These are phyloP conservation scores for Campoletis sonorensis DNA, from an alignment of 1,140 invertebrate genomes.

Conservation along the genomic window DNA sequence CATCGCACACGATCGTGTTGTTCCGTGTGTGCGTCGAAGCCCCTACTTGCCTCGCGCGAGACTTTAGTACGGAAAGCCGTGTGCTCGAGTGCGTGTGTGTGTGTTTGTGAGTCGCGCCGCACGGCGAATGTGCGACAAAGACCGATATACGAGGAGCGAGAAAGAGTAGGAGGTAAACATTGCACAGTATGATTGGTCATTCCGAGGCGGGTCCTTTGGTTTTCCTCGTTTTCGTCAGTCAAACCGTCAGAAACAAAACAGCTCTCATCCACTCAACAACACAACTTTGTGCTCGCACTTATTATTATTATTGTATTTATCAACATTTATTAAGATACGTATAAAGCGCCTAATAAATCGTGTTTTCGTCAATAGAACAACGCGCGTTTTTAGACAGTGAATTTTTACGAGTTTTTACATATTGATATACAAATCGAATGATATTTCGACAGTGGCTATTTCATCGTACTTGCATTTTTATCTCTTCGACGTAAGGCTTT, in stretches of 20 bases:
- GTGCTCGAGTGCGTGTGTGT: too few relatives aligned
- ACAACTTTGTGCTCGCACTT: background rate
- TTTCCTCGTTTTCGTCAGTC: conserved; percentile 62
- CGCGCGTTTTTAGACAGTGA: background rate
- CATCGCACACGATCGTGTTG: background rate
- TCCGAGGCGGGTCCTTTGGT: conserved; percentile 72
- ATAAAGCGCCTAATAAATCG: background rate
- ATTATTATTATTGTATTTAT: background rate
- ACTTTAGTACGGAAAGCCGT: conserved; percentile 5
- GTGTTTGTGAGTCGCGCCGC: conserved; percentile 7
- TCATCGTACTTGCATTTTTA: too few relatives aligned
- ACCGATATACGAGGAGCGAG: conserved; percentile 47
- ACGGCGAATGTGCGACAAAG: conserved; percentile 31
- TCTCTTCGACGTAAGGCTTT: too few relatives aligned
- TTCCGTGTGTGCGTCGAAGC: background rate
- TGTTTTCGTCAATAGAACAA: background rate
- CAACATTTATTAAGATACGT: background rate
- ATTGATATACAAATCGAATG: background rate
- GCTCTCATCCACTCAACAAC: conserved; percentile 30
- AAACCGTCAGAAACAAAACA: conserved; percentile 45
- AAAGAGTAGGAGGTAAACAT: conserved; percentile 72
- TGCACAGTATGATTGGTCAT: conserved; percentile 72
- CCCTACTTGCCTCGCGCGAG: background rate
- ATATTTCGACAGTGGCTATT: too few relatives aligned
- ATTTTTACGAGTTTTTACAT: conserved; percentile 1